These are phyloP conservation scores for Antigone vipio DNA, from an alignment of 2,113 vertebrate species.

Conservation along the genomic window DNA sequence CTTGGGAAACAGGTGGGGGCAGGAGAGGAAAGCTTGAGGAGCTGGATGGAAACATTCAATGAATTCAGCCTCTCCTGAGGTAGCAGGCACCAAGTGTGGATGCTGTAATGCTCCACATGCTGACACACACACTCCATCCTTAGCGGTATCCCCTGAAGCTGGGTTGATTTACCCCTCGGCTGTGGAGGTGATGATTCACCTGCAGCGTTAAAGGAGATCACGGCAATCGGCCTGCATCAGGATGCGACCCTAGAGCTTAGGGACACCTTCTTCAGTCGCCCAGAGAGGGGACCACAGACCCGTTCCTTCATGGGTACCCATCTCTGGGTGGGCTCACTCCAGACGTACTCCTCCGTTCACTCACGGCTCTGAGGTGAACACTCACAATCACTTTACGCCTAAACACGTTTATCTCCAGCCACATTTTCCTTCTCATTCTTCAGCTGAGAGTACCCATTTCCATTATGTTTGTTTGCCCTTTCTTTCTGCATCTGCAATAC, in stretches of 20 bases:
- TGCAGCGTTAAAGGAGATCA: not conserved
- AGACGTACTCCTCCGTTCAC: not conserved
- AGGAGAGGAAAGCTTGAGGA: not conserved
- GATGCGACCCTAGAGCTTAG: not conserved
- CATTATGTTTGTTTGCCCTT: not conserved
- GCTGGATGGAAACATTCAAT: not conserved
- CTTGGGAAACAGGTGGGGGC: not conserved
- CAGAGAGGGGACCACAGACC: not conserved
- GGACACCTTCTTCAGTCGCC: not conserved
- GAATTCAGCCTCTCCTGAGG: not conserved
- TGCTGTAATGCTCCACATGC: not conserved
- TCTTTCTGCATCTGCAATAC: not conserved
- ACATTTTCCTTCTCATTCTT: not conserved
- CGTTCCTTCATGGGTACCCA: not conserved
- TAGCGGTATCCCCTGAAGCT: not conserved
- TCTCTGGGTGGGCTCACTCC: not conserved
- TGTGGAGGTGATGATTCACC: not conserved
- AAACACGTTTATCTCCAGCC: not conserved
- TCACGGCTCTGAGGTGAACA: not conserved
- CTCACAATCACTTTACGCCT: not conserved
- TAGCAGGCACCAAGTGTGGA: not conserved
- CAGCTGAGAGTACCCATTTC: not conserved
- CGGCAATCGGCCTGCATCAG: fast-evolving
- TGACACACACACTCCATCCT: not conserved
- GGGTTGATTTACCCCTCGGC: not conserved